Percentiles rank a stretch among this genome's conserved stretches.
Evolutionary conservation across 2,888 invertebrate species (phyloP).

Genomic region (Dryobotodes eremita): DNA sequence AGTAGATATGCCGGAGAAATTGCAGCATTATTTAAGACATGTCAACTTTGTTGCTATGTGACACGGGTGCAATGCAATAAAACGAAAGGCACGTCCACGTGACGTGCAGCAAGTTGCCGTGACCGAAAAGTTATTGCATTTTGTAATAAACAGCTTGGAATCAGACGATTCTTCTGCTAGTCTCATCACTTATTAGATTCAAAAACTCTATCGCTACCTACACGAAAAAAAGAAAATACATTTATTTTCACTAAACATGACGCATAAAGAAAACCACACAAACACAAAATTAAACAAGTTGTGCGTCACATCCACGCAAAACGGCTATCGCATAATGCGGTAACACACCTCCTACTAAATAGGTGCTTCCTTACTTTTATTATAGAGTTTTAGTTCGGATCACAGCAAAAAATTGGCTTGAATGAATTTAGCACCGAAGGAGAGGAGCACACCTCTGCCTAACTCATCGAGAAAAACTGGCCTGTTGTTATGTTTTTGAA

Average conservation of each 20-base stretch:
- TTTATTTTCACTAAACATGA: neutral
- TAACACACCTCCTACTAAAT: neutral
- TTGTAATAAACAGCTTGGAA: neutral
- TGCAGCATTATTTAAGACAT: neutral
- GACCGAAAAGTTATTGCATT: slow-evolving; percentile 10
- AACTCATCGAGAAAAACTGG: neutral
- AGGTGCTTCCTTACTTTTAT: neutral
- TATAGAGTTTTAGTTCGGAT: neutral
- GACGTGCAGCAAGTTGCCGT: neutral
- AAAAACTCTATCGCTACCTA: neutral
- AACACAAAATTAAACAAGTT: neutral
- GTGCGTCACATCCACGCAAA: neutral
- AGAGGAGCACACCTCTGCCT: neutral
- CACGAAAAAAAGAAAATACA: neutral
- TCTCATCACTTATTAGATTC: neutral
- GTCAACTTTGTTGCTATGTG: slow-evolving; percentile 13
- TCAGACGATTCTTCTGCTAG: neutral
- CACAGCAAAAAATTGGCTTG: neutral
- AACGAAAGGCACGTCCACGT: neutral
- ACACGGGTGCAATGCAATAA: slow-evolving; percentile 17
- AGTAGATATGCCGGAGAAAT: neutral
- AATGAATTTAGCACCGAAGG: too few species aligned
- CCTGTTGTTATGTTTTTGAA: neutral
- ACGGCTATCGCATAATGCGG: too few species aligned
- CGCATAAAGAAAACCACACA: neutral